phyloP scores from a whole-genome alignment of 2,888 invertebrate species.

The Drosophila quinaria region DNA sequence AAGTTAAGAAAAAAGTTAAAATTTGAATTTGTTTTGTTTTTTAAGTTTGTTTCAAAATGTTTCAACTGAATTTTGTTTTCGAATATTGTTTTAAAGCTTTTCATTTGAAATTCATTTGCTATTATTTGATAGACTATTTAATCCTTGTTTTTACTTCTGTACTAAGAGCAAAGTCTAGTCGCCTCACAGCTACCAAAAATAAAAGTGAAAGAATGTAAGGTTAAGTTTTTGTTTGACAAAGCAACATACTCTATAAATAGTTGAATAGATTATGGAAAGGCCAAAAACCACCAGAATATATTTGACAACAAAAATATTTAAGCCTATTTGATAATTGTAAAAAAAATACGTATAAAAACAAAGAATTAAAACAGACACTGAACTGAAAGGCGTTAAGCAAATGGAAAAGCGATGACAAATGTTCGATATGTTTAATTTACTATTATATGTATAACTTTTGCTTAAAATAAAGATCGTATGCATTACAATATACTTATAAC shows the following conservation, averaged over 20 bases:
- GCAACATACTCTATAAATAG: slow-evolving; percentile 52
- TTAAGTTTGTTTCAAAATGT: background rate
- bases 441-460: slow-evolving; percentile 58
- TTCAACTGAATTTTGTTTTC: slow-evolving; percentile 3
- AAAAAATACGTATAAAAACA: slow-evolving; percentile 32
- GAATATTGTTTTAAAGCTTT: slow-evolving; percentile 6
- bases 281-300: slow-evolving; percentile 52
- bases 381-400: slow-evolving; percentile 60
- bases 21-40: slow-evolving; percentile 5
- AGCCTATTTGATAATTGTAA: slow-evolving; percentile 52
- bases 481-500: slow-evolving; percentile 39
- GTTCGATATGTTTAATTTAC: slow-evolving; percentile 59
- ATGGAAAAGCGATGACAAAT: slow-evolving; percentile 45
- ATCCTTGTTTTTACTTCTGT: slow-evolving; percentile 21
- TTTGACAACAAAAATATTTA: slow-evolving; percentile 47
- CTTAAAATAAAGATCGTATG: slow-evolving; percentile 64
- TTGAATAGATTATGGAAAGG: slow-evolving; percentile 46
- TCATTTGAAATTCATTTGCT: background rate
- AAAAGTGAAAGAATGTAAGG: slow-evolving; percentile 34
- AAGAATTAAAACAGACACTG: slow-evolving; percentile 50
- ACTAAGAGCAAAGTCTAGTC: slow-evolving; percentile 52
- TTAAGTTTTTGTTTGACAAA: slow-evolving; percentile 64
- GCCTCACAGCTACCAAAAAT: slow-evolving; percentile 35
- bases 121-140: background rate
- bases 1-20: background rate